Evolutionary conservation across 2,888 invertebrate genomes (phyloP).

Genomic region (Aricia artaxerxes): DNA sequence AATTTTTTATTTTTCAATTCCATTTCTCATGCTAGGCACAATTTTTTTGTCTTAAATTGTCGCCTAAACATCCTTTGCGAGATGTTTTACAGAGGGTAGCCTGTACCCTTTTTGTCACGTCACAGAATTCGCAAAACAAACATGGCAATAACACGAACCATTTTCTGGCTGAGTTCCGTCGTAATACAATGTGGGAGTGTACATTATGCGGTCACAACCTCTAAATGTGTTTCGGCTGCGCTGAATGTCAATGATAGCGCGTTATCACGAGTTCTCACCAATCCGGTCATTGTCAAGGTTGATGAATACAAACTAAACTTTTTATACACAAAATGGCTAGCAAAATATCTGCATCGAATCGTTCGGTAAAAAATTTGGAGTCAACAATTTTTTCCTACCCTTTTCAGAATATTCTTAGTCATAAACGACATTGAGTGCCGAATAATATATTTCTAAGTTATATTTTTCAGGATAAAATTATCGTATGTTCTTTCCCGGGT

Average conservation of each 20-base stretch:
- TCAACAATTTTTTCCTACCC: too few relatives aligned
- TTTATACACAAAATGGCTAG: background rate
- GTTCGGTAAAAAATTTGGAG: too few relatives aligned
- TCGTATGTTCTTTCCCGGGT: too few relatives aligned
- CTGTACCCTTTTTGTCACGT: background rate
- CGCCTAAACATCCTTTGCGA: background rate
- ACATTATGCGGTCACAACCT: conserved; percentile 17
- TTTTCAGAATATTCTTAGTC: too few relatives aligned
- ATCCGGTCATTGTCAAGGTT: conserved; percentile 20
- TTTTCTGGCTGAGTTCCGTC: background rate
- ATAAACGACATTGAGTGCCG: too few relatives aligned
- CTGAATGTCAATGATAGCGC: conserved; percentile 20
- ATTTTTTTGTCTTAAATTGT: too few relatives aligned
- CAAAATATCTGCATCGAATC: background rate
- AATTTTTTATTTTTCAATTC: too few relatives aligned
- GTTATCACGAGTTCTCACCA: conserved; percentile 16
- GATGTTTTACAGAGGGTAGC: background rate
- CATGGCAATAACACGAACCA: background rate
- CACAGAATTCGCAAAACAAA: background rate
- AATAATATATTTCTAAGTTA: too few relatives aligned
- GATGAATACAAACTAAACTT: background rate
- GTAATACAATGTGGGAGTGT: background rate
- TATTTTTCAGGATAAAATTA: too few relatives aligned
- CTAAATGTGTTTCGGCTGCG: conserved; percentile 22
- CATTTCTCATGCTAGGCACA: too few relatives aligned